A percentile compares a stretch with the other conserved stretches of the same genome.
Conservation (phyloP, 1,140 invertebrate species). For the Heliconius melpomene region DNA sequence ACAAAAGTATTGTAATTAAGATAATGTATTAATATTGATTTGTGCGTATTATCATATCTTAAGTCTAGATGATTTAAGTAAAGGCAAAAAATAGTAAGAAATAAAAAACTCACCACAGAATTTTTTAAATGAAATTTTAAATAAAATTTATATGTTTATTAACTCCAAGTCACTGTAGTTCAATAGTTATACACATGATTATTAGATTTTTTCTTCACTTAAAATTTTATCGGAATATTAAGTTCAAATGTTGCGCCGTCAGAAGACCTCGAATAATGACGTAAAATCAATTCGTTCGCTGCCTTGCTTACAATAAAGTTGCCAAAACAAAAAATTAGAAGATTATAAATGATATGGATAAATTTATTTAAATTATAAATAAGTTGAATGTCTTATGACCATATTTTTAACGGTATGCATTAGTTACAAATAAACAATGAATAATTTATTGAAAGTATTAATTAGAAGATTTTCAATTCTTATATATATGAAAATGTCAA, state of each 20-base stretch:
- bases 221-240: conserved; percentile 50
- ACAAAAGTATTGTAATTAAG: not conserved
- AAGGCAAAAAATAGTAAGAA: not conserved
- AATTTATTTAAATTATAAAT: too few species aligned
- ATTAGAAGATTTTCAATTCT: too few species aligned
- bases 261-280: conserved; percentile 63
- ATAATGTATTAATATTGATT: not conserved
- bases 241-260: conserved; percentile 78
- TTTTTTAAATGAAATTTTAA: not conserved
- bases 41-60: not conserved
- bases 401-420: too few species aligned
- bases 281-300: conserved; percentile 66
- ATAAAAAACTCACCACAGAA: not conserved
- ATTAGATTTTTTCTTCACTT: conserved; percentile 48
- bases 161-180: conserved; percentile 9
- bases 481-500: not conserved
- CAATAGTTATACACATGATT: conserved; percentile 44
- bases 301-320: conserved; percentile 36
- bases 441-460: too few species aligned
- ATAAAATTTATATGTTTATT: not conserved
- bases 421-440: too few species aligned
- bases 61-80: not conserved
- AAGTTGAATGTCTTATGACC: too few species aligned
- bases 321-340: conserved; percentile 33
- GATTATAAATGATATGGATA: not conserved